Base-by-base conservation (phyloP, 64 coral and sea anemone species). In the Pocillopora verrucosa region DNA sequence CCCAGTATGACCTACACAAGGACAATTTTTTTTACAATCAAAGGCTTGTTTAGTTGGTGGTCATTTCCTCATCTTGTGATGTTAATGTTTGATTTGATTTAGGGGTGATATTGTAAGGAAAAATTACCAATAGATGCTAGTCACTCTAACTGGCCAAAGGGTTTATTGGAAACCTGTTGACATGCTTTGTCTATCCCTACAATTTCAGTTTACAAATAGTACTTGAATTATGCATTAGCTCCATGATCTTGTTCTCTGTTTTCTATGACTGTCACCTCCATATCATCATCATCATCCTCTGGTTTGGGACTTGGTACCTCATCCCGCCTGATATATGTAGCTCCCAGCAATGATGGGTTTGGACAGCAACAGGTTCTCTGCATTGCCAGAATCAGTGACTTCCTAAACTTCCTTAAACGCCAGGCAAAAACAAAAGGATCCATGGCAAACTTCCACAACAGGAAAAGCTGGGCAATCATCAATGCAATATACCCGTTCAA, bases 381-480 rank as follows among this genome's bases (percentile, higher is more conserved):
- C 12, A 70, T 57, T 2, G 68, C 64, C 10, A 85, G 37, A 11
- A 80, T 16, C 34, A 92, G 16, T 17, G 90, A 87, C 82, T 92
- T 92, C 36, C 90, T 78, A 14, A 87, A 92, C 65, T 77, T 87
- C 34, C 82, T 61, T 45, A 92, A 36, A 61, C 90, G 82, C 84
- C 90, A 87, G 11, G 90, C 83, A 58, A 87, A 92, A 1, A 92
- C 73, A 38, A 92, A 92, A 19, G 90, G 90, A 68, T 92, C 90
- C 11, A 73, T 22, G 10, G 59, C 90, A 87, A 59, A 92, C 41
- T 87, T 92, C 77, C 13, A 92, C 76, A 80, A 30, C 25, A 35
- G 72, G n/a, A 70, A 87, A 74, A 87, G 57, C 57, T 80, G 41
- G 1, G 83, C 58, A 45, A 92, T 57, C 75, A 84, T 72, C 41